Conservation (phyloP, 2,888 invertebrate genomes). For the Hofmannophila pseudospretella region DNA sequence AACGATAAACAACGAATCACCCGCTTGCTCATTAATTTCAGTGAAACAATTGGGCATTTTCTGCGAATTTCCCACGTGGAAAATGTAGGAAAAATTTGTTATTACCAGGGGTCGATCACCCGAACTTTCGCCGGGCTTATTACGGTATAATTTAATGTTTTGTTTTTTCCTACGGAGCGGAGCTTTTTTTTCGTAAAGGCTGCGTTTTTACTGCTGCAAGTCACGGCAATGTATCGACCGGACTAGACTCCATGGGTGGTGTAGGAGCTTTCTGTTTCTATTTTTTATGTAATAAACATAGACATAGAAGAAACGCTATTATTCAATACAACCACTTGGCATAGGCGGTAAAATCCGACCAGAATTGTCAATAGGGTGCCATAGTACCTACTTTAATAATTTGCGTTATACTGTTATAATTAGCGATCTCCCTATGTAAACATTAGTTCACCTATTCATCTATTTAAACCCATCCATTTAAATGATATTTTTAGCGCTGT, state of each 20-base stretch:
- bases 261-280: conserved; percentile 17
- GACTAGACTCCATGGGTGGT: conserved; percentile 15
- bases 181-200: conserved; percentile 52
- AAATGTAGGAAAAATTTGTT: conserved; percentile 49
- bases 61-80: conserved; percentile 71
- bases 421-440: no score
- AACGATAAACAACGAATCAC: conserved; percentile 29
- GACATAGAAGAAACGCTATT: background rate
- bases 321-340: no score
- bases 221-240: conserved; percentile 72
- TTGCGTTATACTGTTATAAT: no score
- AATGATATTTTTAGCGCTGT: no score
- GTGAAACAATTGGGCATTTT: conserved; percentile 27
- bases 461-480: no score
- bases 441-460: no score
- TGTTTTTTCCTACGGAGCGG: conserved; percentile 52
- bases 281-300: conserved; percentile 8
- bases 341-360: no score
- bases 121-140: conserved; percentile 60
- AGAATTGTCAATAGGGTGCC: no score
- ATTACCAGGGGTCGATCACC: conserved; percentile 59
- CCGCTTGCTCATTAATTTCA: conserved; percentile 14
- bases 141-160: conserved; percentile 71
- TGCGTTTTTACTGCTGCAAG: conserved; percentile 59
- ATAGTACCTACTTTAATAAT: no score